Evolutionary conservation across 2,797 vertebrate genomes (phyloP).

Genomic region (Pseudochirops cupreus): DNA sequence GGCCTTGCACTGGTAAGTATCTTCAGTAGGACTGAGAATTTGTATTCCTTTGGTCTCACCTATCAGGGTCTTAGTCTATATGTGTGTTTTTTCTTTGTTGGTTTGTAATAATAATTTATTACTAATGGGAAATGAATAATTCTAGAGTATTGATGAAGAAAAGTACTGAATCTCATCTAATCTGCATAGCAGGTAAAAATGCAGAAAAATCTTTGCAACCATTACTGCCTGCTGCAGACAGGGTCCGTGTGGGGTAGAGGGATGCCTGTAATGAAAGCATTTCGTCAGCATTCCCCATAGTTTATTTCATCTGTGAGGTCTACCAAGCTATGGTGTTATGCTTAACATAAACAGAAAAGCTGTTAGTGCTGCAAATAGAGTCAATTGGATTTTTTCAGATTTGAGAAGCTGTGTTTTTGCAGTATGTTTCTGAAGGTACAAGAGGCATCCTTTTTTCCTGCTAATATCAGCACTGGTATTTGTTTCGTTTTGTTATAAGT

Average conservation of each 20-base stretch:
- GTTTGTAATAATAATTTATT: not conserved
- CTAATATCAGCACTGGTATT: not conserved
- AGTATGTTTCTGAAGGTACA: not conserved
- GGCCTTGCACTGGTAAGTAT: not conserved
- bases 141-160: not conserved
- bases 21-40: not conserved
- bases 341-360: conserved; percentile 12
- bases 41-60: not conserved
- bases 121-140: not conserved
- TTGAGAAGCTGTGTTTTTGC: conserved; percentile 2
- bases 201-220: not conserved
- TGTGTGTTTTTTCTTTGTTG: not conserved
- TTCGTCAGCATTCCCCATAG: not conserved
- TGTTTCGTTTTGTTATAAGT: not conserved
- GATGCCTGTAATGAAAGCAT: not conserved
- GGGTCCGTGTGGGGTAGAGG: not conserved
- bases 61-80: not conserved
- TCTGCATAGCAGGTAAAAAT: conserved; percentile 13
- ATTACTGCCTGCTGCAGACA: not conserved
- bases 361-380: not conserved
- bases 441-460: not conserved
- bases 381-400: not conserved
- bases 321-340: not conserved
- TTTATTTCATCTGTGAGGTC: not conserved
- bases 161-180: not conserved